Conservation (phyloP, 2,888 invertebrate species). For the Alsophila aescularia region DNA sequence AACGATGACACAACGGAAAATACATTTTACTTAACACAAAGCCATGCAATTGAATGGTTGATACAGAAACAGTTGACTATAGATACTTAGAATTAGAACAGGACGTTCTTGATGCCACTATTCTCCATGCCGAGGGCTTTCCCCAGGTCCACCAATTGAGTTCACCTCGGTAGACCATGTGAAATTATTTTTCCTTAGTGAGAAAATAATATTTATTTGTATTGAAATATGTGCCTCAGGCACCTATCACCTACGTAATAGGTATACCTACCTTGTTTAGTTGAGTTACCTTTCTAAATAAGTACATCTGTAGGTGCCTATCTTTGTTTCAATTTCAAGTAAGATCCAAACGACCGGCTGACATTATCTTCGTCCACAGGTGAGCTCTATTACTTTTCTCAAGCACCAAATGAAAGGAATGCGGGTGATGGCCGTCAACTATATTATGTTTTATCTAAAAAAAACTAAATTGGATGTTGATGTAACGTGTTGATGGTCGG, state of each 20-base stretch:
- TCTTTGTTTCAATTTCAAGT: too few relatives aligned
- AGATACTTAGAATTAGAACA: not conserved
- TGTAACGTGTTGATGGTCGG: not conserved
- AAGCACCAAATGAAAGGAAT: constrained; percentile 5
- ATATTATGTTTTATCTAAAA: constrained; percentile 1
- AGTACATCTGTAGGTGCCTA: too few relatives aligned
- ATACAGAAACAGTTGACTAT: not conserved
- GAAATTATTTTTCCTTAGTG: too few relatives aligned
- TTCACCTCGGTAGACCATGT: too few relatives aligned
- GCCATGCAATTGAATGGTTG: not conserved
- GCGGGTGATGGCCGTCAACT: constrained; percentile 10
- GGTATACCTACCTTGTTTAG: too few relatives aligned
- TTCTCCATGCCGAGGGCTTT: not conserved
- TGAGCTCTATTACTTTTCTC: not conserved
- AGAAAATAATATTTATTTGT: too few relatives aligned
- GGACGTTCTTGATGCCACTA: not conserved
- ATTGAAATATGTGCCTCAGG: too few relatives aligned
- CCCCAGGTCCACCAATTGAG: too few relatives aligned
- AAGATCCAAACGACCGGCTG: too few relatives aligned
- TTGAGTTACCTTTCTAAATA: too few relatives aligned
- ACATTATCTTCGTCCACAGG: not conserved
- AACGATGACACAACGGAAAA: not conserved
- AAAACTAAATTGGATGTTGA: not conserved
- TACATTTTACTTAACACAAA: too few relatives aligned
- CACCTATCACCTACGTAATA: too few relatives aligned